These are phyloP conservation scores for Phenganax subtilis DNA, from an alignment of 92 coral and sea anemone species.

Conservation along the genomic window DNA sequence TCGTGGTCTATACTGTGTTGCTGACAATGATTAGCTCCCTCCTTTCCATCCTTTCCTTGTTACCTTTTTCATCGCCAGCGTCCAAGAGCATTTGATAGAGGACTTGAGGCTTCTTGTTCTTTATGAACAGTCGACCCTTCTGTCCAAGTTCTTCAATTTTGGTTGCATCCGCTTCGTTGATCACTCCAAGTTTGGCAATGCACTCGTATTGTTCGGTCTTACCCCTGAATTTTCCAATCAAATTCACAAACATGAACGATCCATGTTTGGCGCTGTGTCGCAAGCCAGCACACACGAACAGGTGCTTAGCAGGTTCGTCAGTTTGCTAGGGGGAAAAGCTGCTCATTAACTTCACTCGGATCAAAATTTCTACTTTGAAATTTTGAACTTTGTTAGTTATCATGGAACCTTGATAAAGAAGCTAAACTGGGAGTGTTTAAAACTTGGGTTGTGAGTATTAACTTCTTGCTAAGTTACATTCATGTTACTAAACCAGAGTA, in stretches of 20 bases:
- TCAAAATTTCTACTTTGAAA: too few species aligned
- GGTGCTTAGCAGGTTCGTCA: background rate
- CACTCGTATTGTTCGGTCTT: background rate
- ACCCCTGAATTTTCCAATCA: background rate
- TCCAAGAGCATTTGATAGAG: slow-evolving; percentile 40
- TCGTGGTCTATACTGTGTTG: too few species aligned
- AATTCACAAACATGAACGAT: slow-evolving; percentile 2
- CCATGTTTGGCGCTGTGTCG: background rate
- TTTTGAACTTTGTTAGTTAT: too few species aligned
- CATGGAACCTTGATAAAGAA: too few species aligned
- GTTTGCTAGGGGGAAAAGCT: background rate
- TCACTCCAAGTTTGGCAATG: background rate
- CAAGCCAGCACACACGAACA: slow-evolving; percentile 4
- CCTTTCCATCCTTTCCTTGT: background rate
- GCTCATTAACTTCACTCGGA: background rate
- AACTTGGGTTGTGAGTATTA: too few species aligned
- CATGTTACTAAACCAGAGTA: too few species aligned
- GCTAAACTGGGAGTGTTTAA: too few species aligned
- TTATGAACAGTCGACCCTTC: slow-evolving; percentile 2
- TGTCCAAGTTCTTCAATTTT: background rate
- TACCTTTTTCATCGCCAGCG: slow-evolving; percentile 58
- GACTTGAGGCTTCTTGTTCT: slow-evolving; percentile 20
- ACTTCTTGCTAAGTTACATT: too few species aligned
- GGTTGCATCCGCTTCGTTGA: background rate
- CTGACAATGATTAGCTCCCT: too few species aligned